Evolutionary conservation across 1,140 invertebrate species (phyloP).

Genomic region (Condylostylus longicornis): DNA sequence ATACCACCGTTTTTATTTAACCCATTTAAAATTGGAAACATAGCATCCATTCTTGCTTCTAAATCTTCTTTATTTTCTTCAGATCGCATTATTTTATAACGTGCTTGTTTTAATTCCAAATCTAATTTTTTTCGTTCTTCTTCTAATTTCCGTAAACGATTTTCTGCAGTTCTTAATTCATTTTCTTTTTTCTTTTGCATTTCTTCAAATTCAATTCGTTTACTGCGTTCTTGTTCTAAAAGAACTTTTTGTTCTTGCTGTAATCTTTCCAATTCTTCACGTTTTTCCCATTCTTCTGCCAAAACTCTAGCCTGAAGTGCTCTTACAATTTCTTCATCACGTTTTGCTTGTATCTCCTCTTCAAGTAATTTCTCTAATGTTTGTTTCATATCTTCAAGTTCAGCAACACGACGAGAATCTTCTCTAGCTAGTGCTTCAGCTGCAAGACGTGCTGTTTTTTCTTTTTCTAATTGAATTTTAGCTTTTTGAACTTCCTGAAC

Average conservation of each 20-base stretch:
- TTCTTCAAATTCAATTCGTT: constrained; percentile 55
- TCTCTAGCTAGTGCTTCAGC: constrained; percentile 52
- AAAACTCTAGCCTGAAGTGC: constrained; percentile 56
- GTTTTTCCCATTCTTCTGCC: constrained; percentile 66
- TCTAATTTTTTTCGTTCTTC: constrained; percentile 49
- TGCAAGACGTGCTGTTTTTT: constrained; percentile 48
- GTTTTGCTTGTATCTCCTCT: constrained; percentile 66
- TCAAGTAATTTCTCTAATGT: constrained; percentile 53
- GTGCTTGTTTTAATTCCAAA: constrained; percentile 45
- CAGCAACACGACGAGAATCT: constrained; percentile 52
- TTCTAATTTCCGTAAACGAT: constrained; percentile 48
- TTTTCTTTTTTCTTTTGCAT: constrained; percentile 54
- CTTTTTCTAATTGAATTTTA: constrained; percentile 41
- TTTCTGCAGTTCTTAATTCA: constrained; percentile 51
- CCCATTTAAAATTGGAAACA: constrained; percentile 17
- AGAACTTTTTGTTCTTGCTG: constrained; percentile 58
- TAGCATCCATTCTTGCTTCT: constrained; percentile 35
- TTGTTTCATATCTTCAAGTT: constrained; percentile 50
- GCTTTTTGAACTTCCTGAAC: constrained; percentile 33
- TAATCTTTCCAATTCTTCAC: constrained; percentile 59
- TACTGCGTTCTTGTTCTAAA: constrained; percentile 54
- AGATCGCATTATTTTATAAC: constrained; percentile 47
- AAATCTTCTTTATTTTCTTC: constrained; percentile 50
- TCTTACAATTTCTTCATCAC: constrained; percentile 69
- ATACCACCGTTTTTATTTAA: constrained; percentile 37